Evolutionary conservation across 1,140 invertebrate genomes (phyloP).

Genomic region (Cydia fagiglandana): DNA sequence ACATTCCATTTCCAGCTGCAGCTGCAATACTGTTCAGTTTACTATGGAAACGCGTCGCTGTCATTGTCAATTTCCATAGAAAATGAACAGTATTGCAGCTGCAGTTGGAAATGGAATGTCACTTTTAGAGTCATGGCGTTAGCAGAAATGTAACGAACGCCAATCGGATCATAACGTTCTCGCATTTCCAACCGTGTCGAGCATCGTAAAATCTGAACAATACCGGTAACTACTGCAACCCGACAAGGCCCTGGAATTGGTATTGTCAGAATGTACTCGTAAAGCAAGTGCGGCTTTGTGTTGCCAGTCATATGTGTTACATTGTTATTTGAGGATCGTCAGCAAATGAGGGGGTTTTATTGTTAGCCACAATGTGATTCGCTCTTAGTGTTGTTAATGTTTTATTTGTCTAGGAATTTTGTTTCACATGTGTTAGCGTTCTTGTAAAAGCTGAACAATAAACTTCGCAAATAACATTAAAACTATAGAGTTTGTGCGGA

Average conservation of each 20-base stretch:
- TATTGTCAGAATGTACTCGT: constrained; percentile 55
- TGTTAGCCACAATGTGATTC: constrained; percentile 37
- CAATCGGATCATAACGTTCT: constrained; percentile 34
- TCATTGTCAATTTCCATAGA: too few species aligned
- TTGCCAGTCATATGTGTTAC: constrained; percentile 45
- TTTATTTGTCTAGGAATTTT: constrained; percentile 22
- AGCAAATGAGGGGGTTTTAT: constrained; percentile 49
- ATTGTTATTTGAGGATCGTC: constrained; percentile 52
- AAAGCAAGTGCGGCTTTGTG: constrained; percentile 53
- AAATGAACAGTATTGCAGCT: too few species aligned
- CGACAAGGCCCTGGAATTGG: constrained; percentile 48
- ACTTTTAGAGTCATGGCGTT: constrained; percentile 39
- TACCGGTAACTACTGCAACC: constrained; percentile 45
- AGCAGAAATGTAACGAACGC: constrained; percentile 34
- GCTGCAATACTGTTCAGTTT: too few species aligned
- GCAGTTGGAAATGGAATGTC: too few species aligned
- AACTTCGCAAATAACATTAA: too few species aligned
- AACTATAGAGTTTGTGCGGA: too few species aligned
- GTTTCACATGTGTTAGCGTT: neutral
- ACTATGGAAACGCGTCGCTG: too few species aligned
- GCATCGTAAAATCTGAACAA: constrained; percentile 50
- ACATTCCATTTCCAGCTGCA: too few species aligned
- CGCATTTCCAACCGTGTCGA: constrained; percentile 37
- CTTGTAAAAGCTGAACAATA: neutral
- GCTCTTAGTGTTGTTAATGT: constrained; percentile 32